Evolutionary conservation across 2,888 invertebrate species (phyloP), one percentile per base, ranked within the genome.

Genomic region (Tubiluchus corallicola): DNA sequence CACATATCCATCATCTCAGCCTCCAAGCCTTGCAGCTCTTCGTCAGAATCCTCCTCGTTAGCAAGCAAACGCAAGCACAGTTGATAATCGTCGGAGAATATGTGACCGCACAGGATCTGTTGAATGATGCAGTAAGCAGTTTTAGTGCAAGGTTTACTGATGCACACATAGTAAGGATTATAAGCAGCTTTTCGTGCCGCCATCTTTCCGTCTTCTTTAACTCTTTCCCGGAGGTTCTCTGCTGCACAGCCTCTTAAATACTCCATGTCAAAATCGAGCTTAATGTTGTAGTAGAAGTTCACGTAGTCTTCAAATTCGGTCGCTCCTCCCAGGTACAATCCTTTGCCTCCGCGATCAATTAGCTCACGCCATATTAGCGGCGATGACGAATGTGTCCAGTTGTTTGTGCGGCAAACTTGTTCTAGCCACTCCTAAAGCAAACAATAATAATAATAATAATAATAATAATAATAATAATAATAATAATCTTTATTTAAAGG

Each of bases 291-390:
- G 49, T 65, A 65, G 2, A 55, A 58, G 21, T 54, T 37, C 3
- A 47, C 54, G 42, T 57, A 58, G 46, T 64, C 64, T 50, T 63
- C 58, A 45, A 64, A 64, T 37, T 64, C 63, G 50, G 62, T 64
- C 3, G 60, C 57, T 16, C 59, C 62, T 20, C 63, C 64, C 37
- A 65, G 60, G 2, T 62, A 53, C 18, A 59, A 56, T 18, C 63
- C 63, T 50, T 63, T 64, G 4, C 65, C 63, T 17, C 65, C 65
- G 15, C 63, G 52, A 47, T 64, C 62, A 4, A 65, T 55, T 41
- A 65, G 50, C 48, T 65, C 65, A 37, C 65, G 50, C 65, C 65
- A 65, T 3, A 65, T 54, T 15, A 65, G 48, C 1, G 65, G 65
- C 2, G 64, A 65, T 45, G 53, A 55, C 1, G 45, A 46, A 51